Percentiles rank a stretch among this genome's conserved stretches.
phyloP scores from a whole-genome alignment of 2,888 invertebrate species.

The Hemicrepidius hirtus region DNA sequence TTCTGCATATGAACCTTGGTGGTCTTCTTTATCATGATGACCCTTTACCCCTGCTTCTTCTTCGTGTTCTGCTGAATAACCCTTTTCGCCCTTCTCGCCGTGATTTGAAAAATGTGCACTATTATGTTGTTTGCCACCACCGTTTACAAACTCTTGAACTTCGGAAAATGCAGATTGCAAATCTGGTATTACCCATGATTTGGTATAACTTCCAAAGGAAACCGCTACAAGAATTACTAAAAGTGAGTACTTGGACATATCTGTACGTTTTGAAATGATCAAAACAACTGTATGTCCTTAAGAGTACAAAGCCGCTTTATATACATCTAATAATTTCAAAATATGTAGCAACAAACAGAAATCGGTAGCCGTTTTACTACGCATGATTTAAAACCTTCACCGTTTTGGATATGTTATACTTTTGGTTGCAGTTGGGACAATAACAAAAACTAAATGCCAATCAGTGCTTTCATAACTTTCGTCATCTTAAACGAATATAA shows the following conservation, averaged over 20 bases:
- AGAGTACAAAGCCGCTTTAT: background rate
- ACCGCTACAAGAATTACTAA: background rate
- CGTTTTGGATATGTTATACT: constrained; percentile 22
- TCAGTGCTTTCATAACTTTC: constrained; percentile 22
- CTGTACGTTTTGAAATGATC: background rate
- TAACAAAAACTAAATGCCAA: constrained; percentile 8
- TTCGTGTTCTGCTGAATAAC: constrained; percentile 81
- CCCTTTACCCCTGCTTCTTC: constrained; percentile 81
- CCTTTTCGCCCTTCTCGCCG: constrained; percentile 82
- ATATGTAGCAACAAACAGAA: constrained; percentile 23
- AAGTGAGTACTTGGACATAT: background rate
- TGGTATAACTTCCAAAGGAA: background rate
- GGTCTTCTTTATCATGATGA: constrained; percentile 82
- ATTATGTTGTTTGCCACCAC: constrained; percentile 74
- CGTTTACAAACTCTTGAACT: background rate
- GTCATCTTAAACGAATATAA: background rate
- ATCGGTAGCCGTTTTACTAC: constrained; percentile 10
- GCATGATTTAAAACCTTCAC: constrained; percentile 33
- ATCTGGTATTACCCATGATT: constrained; percentile 25
- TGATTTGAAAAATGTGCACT: constrained; percentile 79
- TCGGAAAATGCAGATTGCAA: constrained; percentile 17
- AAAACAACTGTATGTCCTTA: constrained; percentile 4
- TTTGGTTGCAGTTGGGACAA: constrained; percentile 9
- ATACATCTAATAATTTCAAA: constrained; percentile 22
- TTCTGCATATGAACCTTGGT: constrained; percentile 78